These are phyloP conservation scores for Alouatta palliata DNA, from an alignment of 2,113 vertebrate species.

Conservation along the genomic window DNA sequence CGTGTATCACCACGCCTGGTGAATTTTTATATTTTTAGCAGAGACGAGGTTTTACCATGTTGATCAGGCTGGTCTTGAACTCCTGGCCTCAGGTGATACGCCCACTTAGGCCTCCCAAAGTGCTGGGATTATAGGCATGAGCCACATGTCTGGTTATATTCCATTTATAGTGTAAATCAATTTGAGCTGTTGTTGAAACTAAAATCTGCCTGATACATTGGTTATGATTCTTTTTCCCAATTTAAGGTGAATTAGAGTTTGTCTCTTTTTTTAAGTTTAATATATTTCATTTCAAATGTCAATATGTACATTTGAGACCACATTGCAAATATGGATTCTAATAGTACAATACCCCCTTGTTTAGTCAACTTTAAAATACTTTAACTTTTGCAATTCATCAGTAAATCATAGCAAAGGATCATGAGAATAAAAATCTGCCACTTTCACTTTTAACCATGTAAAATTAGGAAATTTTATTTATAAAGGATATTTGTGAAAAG, in stretches of 20 bases:
- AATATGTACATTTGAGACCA: not conserved
- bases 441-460: not conserved
- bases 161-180: conserved; percentile 31
- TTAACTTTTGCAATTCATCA: not conserved
- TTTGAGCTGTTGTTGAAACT: not conserved
- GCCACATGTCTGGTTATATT: too few relatives aligned
- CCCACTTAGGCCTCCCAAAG: too few relatives aligned
- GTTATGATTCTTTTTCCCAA: conserved; percentile 21
- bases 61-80: too few relatives aligned
- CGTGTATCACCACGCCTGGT: rapidly evolving
- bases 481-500: not conserved
- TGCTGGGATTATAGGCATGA: too few relatives aligned
- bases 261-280: not conserved
- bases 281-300: not conserved
- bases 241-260: conserved; percentile 20
- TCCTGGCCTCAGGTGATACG: too few relatives aligned
- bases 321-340: not conserved
- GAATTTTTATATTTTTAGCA: too few relatives aligned
- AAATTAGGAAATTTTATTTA: not conserved
- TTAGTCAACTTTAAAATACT: not conserved
- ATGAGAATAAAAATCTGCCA: not conserved
- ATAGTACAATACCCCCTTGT: not conserved
- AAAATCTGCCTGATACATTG: not conserved
- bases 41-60: too few relatives aligned
- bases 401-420: not conserved